Base-by-base conservation (phyloP, 2,113 vertebrate genomes). In the Mola mola region DNA sequence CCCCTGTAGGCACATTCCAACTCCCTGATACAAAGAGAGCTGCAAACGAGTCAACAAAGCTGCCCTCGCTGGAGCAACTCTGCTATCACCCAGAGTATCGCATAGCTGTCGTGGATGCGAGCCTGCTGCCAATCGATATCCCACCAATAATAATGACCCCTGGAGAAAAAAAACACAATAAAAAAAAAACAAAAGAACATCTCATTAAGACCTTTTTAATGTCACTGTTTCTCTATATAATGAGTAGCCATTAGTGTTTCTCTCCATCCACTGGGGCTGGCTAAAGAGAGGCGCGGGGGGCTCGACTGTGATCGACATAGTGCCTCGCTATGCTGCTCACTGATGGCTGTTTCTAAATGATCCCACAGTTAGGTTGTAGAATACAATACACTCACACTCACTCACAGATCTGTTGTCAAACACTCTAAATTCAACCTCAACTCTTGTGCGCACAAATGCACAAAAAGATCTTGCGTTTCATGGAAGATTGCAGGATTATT, bases 131-230 rank as follows among this genome's bases (percentile, higher is more conserved):
- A 84, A 87, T 90, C 88, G 89, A 88, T 84, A 75, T 72, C 58
- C 28, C 64, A 68, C 76, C 75, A 86, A 85, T 82, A 84, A 81
- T 70, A 85, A 72, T 59, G 58, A 72, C 34, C 80, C 84, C 79
- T 58, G 37, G 15, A 40, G 37, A 9, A 9, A 29, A 7, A 9
- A 9, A 29, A 40, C 6, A 13, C 28, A 5, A 5, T 3, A 72
- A 81, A 85, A 67, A 76, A 77, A 70, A 74, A 47, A 72, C 43
- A 51, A 69, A 79, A 60, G 84, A 85, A 75, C 79, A 82, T 72
- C 84, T 90, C 86, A 89, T 89, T 89, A 88, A 74, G 71, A 56
- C 60, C 60, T n/a, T 65, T 82, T 84, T 85, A 75, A 88, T 85
- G 75, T 83, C 38, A 37, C 48, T 15, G 63, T 72, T 83, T 70